Evolutionary conservation across 1,140 invertebrate genomes (phyloP).

Genomic region (Dufourea novaeangliae): DNA sequence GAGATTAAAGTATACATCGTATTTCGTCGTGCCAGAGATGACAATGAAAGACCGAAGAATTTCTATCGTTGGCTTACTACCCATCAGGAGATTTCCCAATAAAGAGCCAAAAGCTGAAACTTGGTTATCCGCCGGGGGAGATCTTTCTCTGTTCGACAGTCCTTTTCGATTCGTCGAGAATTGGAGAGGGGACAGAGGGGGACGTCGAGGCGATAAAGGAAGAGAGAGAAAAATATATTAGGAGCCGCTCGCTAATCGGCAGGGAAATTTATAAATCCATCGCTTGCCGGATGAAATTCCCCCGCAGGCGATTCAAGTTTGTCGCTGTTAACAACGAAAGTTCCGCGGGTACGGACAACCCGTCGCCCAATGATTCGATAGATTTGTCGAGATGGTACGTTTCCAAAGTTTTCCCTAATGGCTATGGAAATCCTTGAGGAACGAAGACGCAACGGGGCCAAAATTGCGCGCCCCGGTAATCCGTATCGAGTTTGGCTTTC

Average conservation of each 20-base stretch:
- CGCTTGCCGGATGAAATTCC: not conserved
- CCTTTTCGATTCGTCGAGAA: not conserved
- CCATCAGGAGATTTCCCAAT: constrained; percentile 7
- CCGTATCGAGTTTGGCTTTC: constrained; percentile 2
- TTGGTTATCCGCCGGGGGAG: not conserved
- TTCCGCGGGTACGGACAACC: constrained; percentile 1
- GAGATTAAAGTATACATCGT: constrained; percentile 28
- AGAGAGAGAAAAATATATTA: not conserved
- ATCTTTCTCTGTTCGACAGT: constrained; percentile 23
- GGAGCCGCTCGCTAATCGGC: not conserved
- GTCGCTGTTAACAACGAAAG: constrained; percentile 23
- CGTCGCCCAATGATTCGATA: constrained; percentile 8
- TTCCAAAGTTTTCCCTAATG: constrained; percentile 11
- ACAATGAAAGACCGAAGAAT: constrained; percentile 23
- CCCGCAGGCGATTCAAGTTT: constrained; percentile 3
- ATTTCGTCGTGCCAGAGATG: not conserved
- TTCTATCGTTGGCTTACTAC: constrained; percentile 9
- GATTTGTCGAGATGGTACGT: not conserved
- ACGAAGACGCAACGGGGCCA: constrained; percentile 1
- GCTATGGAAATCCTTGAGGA: constrained; percentile 12
- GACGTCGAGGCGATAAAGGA: not conserved
- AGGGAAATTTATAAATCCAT: constrained; percentile 19
- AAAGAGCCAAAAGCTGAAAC: constrained; percentile 6
- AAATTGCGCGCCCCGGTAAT: constrained; percentile 17
- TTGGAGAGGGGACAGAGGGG: not conserved